Percentiles rank a stretch among this genome's conserved stretches.
Conservation (phyloP, 2,797 vertebrate species). For the Aplochiton taeniatus region DNA sequence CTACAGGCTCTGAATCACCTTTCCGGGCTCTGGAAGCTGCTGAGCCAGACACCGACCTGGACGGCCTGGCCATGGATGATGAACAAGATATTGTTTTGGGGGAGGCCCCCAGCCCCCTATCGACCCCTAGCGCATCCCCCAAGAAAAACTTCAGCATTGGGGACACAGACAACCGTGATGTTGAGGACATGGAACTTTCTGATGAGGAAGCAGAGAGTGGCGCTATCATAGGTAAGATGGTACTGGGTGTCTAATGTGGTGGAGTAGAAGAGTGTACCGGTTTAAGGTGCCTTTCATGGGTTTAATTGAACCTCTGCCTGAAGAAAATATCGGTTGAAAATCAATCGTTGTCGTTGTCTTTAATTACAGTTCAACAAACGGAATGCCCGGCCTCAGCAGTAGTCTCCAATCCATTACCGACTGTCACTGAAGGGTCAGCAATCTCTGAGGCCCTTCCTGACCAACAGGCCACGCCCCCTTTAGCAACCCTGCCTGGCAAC, state of each 20-base stretch:
- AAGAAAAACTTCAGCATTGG: constrained; percentile 33
- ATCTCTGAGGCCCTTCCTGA: constrained; percentile 34
- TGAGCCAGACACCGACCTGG: constrained; percentile 59
- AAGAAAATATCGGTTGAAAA: not conserved
- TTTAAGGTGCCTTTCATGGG: not conserved
- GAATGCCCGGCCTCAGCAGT: constrained; percentile 49
- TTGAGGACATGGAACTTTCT: constrained; percentile 97
- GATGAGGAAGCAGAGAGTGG: constrained; percentile 80
- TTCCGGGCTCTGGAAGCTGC: constrained; percentile 78
- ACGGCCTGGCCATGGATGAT: constrained; percentile 75
- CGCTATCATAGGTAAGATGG: constrained; percentile 84
- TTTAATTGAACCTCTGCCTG: too few species aligned
- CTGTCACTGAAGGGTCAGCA: constrained; percentile 36
- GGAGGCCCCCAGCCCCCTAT: constrained; percentile 70
- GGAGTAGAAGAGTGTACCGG: too few species aligned
- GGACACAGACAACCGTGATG: constrained; percentile 85
- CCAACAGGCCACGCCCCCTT: constrained; percentile 17
- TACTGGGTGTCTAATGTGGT: not conserved
- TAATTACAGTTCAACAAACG: constrained; percentile 79
- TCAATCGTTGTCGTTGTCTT: not conserved
- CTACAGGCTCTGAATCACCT: constrained; percentile 93
- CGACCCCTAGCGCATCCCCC: constrained; percentile 69
- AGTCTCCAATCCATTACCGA: constrained; percentile 30
- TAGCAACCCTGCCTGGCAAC: constrained; percentile 57
- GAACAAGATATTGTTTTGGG: constrained; percentile 64